Evolutionary conservation across 2,888 invertebrate genomes (phyloP).

Genomic region (Xestobium rufovillosum): DNA sequence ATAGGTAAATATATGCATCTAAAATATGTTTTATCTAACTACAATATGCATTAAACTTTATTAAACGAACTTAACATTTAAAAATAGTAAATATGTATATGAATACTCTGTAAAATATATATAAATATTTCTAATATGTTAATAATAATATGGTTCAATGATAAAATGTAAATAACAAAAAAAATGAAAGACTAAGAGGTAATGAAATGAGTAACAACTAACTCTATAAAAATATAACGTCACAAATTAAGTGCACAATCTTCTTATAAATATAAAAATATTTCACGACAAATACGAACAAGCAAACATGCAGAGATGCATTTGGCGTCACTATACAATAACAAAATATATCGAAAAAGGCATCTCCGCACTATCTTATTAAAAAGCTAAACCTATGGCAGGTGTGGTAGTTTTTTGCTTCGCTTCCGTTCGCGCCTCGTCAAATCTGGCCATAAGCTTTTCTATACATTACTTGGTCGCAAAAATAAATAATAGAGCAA

Average conservation of each 20-base stretch:
- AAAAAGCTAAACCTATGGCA: conserved; percentile 20
- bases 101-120: conserved; percentile 42
- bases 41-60: conserved; percentile 19
- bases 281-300: too few species aligned
- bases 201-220: conserved; percentile 31
- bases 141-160: conserved; percentile 17
- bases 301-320: conserved; percentile 13
- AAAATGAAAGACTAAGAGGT: conserved; percentile 33
- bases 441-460: conserved; percentile 14
- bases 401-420: conserved; percentile 19
- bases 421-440: too few species aligned
- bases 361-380: too few species aligned
- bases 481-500: conserved; percentile 12
- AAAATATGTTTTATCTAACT: conserved; percentile 14
- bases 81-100: conserved; percentile 38
- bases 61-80: conserved; percentile 31
- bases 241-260: conserved; percentile 24
- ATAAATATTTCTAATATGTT: conserved; percentile 1
- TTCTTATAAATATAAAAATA: conserved; percentile 23
- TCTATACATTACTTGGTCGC: conserved; percentile 13
- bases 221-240: conserved; percentile 18
- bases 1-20: neutral
- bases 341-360: neutral
- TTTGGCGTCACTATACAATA: conserved; percentile 1
- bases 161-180: conserved; percentile 22